Percentiles rank a stretch among this genome's conserved stretches.
Conservation (phyloP, 2,888 invertebrate species). For the Limnephilus auricula region DNA sequence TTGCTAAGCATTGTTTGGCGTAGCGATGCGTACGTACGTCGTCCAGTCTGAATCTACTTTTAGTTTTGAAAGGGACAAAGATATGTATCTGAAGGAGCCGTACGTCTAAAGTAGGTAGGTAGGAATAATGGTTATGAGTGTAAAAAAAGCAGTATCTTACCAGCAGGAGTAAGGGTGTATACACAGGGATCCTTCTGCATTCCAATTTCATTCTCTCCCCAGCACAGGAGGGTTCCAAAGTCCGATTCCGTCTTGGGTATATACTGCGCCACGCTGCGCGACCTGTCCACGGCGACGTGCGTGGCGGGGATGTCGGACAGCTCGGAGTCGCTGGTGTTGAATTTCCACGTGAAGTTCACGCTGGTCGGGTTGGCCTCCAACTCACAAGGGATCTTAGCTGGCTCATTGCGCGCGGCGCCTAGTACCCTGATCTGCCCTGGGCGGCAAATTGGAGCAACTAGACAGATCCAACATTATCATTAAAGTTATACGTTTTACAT, state of each 20-base stretch:
- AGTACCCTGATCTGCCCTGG: slow-evolving; percentile 83
- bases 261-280: slow-evolving; percentile 82
- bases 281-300: slow-evolving; percentile 79
- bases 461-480: too few relatives aligned
- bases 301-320: slow-evolving; percentile 82
- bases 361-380: slow-evolving; percentile 86
- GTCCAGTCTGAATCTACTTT: too few relatives aligned
- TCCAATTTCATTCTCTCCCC: slow-evolving; percentile 86
- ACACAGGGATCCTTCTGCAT: slow-evolving; percentile 85
- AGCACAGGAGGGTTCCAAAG: slow-evolving; percentile 86
- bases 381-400: slow-evolving; percentile 83
- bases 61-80: too few relatives aligned
- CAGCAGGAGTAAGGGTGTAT: slow-evolving; percentile 85
- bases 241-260: slow-evolving; percentile 84
- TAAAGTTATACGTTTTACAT: too few relatives aligned
- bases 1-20: too few relatives aligned
- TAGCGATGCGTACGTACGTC: too few relatives aligned
- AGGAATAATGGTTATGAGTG: too few relatives aligned
- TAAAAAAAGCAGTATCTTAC: slow-evolving; percentile 71
- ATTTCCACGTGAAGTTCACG: slow-evolving; percentile 85
- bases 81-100: too few relatives aligned
- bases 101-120: too few relatives aligned
- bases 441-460: slow-evolving; percentile 86
- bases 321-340: slow-evolving; percentile 84
- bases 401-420: slow-evolving; percentile 86